A percentile compares a stretch with the other conserved stretches of the same genome.
Conservation (phyloP, 2,797 vertebrate species). For the Antennarius maculatus region DNA sequence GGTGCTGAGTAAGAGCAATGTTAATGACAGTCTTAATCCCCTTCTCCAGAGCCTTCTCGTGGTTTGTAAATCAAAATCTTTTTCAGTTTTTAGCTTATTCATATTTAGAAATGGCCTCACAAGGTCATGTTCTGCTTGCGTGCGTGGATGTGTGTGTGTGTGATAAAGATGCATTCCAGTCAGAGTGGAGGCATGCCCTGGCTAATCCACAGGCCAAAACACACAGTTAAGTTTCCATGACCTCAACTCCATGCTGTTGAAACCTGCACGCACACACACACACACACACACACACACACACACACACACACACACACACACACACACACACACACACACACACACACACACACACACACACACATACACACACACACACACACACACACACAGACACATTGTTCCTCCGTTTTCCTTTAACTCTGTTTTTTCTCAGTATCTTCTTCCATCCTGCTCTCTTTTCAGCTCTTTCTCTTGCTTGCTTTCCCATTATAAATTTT, state of each 20-base stretch:
- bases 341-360: background rate
- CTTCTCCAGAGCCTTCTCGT: too few relatives aligned
- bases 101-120: conserved; percentile 18
- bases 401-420: conserved; percentile 22
- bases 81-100: conserved; percentile 38
- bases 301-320: background rate
- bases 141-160: conserved; percentile 25
- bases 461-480: background rate
- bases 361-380: background rate
- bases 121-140: conserved; percentile 41
- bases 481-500: conserved; percentile 28
- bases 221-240: conserved; percentile 75
- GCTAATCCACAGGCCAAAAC: conserved; percentile 68
- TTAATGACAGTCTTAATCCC: too few relatives aligned
- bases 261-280: conserved; percentile 27
- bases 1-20: too few relatives aligned
- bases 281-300: background rate
- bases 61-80: background rate
- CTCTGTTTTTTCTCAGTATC: background rate
- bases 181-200: conserved; percentile 65
- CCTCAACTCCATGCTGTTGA: conserved; percentile 66
- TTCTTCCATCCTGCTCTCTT: too few relatives aligned
- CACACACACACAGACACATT: background rate
- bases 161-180: conserved; percentile 67
- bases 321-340: background rate